Evolutionary conservation across 1,140 invertebrate genomes (phyloP).

Genomic region (Meloidogyne floridensis): DNA sequence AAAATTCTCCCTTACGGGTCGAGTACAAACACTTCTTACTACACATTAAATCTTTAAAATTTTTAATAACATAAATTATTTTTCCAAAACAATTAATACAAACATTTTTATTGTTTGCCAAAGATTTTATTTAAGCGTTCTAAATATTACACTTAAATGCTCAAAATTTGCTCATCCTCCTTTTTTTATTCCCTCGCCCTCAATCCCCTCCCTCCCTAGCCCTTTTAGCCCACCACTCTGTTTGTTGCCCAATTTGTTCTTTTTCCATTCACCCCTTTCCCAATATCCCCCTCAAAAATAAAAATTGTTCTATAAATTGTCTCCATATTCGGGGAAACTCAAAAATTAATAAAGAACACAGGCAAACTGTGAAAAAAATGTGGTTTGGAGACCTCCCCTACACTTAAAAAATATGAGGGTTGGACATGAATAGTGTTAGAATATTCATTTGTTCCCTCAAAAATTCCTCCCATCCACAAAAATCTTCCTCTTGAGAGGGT

Average conservation of each 20-base stretch:
- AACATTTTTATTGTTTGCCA: neutral
- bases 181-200: neutral
- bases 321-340: neutral
- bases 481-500: neutral
- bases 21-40: too few species aligned
- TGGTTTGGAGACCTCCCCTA: neutral
- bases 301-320: neutral
- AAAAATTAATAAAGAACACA: neutral
- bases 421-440: neutral
- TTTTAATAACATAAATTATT: too few species aligned
- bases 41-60: too few species aligned
- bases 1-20: too few species aligned
- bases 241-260: slow-evolving; percentile 6
- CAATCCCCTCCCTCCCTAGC: neutral
- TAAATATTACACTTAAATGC: slow-evolving; percentile 1
- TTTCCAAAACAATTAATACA: too few species aligned
- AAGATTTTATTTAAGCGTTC: neutral
- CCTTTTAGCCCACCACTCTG: neutral
- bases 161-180: neutral
- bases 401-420: slow-evolving; percentile 9
- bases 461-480: neutral
- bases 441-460: neutral
- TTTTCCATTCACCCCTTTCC: neutral
- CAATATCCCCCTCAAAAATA: neutral
- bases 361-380: neutral